A percentile compares a stretch with the other conserved stretches of the same genome.
These are phyloP conservation scores for Chymomyza fuscimana DNA, from an alignment of 2,888 invertebrate genomes.

Conservation along the genomic window DNA sequence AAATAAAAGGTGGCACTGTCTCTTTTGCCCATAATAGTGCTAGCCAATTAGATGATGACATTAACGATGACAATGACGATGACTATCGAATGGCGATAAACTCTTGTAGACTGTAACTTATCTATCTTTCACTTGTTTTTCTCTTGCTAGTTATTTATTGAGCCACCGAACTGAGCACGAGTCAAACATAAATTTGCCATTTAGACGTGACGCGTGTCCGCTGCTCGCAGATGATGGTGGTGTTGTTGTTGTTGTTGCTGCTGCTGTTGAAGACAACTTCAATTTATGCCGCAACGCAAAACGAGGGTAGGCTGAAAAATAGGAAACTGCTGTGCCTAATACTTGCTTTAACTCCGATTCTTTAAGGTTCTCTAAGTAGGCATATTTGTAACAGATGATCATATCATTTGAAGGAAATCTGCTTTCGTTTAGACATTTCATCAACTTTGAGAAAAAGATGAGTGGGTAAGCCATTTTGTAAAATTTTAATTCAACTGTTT, in stretches of 20 bases:
- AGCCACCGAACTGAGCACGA: constrained; percentile 51
- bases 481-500: too few relatives aligned
- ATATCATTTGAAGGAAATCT: too few relatives aligned
- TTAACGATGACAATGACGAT: constrained; percentile 28
- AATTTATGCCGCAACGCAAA: constrained; percentile 44
- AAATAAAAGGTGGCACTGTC: constrained; percentile 10
- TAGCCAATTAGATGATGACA: neutral
- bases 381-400: too few relatives aligned
- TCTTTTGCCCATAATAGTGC: constrained; percentile 13
- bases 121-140: constrained; percentile 19
- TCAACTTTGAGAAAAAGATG: too few relatives aligned
- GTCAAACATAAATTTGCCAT: constrained; percentile 67
- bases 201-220: constrained; percentile 11
- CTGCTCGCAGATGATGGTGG: constrained; percentile 26
- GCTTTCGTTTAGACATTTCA: too few relatives aligned
- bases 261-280: constrained; percentile 45
- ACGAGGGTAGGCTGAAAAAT: too few relatives aligned
- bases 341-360: too few relatives aligned
- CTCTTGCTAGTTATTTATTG: constrained; percentile 9
- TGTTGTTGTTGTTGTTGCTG: constrained; percentile 19
- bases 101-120: constrained; percentile 24
- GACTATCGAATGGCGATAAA: constrained; percentile 29
- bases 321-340: too few relatives aligned
- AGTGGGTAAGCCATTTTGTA: too few relatives aligned
- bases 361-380: too few relatives aligned